Evolutionary conservation across 35 echinoderm and acorn worm species (phyloP).

Genomic region (Diadema setosum): DNA sequence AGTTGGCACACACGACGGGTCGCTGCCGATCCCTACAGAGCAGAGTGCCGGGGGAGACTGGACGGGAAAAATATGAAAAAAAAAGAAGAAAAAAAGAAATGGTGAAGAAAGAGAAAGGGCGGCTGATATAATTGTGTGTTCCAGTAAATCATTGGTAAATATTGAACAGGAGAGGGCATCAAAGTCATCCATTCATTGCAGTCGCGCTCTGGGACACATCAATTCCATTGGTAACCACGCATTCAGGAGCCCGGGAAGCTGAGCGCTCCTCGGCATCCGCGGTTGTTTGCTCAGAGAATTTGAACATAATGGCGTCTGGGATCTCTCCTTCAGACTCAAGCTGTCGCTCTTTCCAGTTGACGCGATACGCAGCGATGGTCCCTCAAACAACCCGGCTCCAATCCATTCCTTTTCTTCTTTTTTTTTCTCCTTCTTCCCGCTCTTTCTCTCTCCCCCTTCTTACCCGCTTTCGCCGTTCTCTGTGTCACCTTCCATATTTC

Average conservation of each 20-base stretch:
- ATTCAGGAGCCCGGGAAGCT: background rate
- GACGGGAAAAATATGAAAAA: too few relatives aligned
- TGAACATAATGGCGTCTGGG: slow-evolving; percentile 42
- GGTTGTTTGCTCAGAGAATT: slow-evolving; percentile 48
- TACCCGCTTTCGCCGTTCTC: too few relatives aligned
- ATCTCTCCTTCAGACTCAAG: slow-evolving; percentile 7
- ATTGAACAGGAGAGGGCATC: background rate
- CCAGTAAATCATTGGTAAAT: background rate
- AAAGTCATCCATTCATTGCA: slow-evolving; percentile 11
- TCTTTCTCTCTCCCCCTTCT: too few relatives aligned
- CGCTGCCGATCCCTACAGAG: too few relatives aligned
- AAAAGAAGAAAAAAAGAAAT: too few relatives aligned
- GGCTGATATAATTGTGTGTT: background rate
- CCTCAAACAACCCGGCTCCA: background rate
- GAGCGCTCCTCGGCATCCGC: background rate
- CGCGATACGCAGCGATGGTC: background rate
- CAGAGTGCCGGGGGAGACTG: too few relatives aligned
- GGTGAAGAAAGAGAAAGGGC: too few relatives aligned
- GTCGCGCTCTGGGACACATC: background rate
- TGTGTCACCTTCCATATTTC: too few relatives aligned
- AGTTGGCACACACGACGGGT: too few relatives aligned
- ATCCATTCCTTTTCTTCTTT: too few relatives aligned
- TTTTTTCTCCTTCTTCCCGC: too few relatives aligned
- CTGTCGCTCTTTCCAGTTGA: slow-evolving; percentile 37
- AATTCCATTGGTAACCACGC: slow-evolving; percentile 10